Evolutionary conservation across 1,140 invertebrate genomes (phyloP).

Genomic region (Anadara kagoshimensis): DNA sequence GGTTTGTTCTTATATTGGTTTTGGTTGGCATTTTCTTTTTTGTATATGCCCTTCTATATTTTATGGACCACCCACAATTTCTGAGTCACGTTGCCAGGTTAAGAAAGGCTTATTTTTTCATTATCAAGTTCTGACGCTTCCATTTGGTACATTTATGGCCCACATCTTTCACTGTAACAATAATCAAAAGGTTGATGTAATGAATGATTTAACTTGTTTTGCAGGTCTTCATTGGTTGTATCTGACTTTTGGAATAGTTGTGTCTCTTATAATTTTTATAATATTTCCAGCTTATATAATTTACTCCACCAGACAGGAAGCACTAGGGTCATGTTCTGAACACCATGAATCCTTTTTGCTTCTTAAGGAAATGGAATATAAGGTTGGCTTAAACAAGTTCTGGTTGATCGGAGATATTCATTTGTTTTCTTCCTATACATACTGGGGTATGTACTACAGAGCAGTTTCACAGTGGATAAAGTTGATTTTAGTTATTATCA

Average conservation of each 20-base stretch:
- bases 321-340: conserved; percentile 52
- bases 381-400: conserved; percentile 63
- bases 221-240: conserved; percentile 60
- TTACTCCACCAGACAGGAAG: conserved; percentile 57
- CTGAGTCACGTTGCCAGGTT: conserved; percentile 54
- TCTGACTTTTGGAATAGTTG: conserved; percentile 49
- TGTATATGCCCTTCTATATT: conserved; percentile 46
- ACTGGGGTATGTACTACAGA: conserved; percentile 57
- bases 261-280: conserved; percentile 53
- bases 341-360: conserved; percentile 66
- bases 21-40: conserved; percentile 40
- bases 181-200: conserved; percentile 53
- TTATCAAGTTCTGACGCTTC: conserved; percentile 64
- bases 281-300: conserved; percentile 63
- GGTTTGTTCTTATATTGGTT: conserved; percentile 43
- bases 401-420: conserved; percentile 61
- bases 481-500: conserved; percentile 57
- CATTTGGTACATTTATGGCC: conserved; percentile 57
- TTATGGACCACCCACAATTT: conserved; percentile 49
- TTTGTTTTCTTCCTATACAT: conserved; percentile 68
- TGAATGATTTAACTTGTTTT: conserved; percentile 59
- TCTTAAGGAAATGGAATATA: conserved; percentile 70
- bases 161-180: conserved; percentile 65
- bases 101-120: conserved; percentile 50
- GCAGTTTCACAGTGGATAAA: conserved; percentile 57